Evolutionary conservation across 2,113 vertebrate species (phyloP), one percentile per base, ranked within the genome.

Genomic region (Pandion haliaetus): DNA sequence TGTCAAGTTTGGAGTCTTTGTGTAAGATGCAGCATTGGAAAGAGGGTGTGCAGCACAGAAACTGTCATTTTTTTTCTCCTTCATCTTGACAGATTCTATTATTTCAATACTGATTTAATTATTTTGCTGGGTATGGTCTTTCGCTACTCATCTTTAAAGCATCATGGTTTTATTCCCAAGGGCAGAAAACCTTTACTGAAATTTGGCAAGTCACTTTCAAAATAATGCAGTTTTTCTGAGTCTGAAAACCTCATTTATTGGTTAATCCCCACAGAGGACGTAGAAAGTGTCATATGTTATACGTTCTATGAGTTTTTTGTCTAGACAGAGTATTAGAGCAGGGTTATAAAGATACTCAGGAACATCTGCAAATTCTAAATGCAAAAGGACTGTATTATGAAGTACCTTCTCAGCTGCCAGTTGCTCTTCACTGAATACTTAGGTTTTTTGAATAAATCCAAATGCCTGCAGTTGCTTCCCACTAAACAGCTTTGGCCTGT

Each of bases 251-350:
- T 95, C 91, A 98, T 98, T 97, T 98, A 97, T 97, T 95, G 86
- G 49, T 96, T 92, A 95, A n/a, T 74, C 87, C 85, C 82, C 29
- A 21, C 50, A 94, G 95, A 85, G 95, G 82, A 87, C 82, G 19
- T 91, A 94, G 95, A 95, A 95, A 95, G 88, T 76, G 71, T 96
- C 91, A 26, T 89, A 31, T 89, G 85, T 95, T 97, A 49, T 49
- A 49, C 11, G 26, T 86, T 97, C 86, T 93, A 69, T 96, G 95
- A 91, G 90, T 49, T 96, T 94, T 95, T 95, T 96, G 97, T 98
- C 98, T 98, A 98, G 98, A 98, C 97, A 97, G 96, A 95, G 84
- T 79, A 58, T 93, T 96, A 97, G 79, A 95, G 52, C 71, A 93
- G 72, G 73, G 93, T 95, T 93, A 82, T 67, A 74, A 91, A 83